These are phyloP conservation scores for Mormyrus proboscirostris DNA, from an alignment of 2,797 vertebrate genomes.

Conservation along the genomic window DNA sequence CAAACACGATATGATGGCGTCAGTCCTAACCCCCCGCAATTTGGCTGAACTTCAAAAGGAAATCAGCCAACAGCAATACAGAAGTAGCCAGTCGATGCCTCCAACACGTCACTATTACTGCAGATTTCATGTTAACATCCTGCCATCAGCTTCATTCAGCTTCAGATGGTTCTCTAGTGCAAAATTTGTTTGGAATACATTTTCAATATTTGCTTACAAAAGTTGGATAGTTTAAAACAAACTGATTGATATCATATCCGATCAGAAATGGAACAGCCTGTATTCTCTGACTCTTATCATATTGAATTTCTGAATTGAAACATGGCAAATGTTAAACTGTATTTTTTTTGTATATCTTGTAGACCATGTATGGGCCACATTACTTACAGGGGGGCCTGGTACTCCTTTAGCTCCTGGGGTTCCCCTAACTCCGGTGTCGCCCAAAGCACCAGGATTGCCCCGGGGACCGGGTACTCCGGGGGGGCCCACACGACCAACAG, in stretches of 20 bases:
- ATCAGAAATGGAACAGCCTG: neutral
- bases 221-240: neutral
- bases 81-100: neutral
- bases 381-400: conserved; percentile 58
- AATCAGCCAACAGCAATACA: neutral
- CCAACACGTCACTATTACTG: neutral
- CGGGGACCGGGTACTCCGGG: conserved; percentile 66
- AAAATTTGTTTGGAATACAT: neutral
- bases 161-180: neutral
- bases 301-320: neutral
- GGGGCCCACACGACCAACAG: conserved; percentile 52
- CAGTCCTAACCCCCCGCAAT: neutral
- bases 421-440: conserved; percentile 57
- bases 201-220: neutral
- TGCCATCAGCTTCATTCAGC: neutral
- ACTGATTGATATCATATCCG: neutral
- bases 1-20: neutral
- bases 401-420: conserved; percentile 56
- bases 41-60: neutral
- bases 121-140: too few species aligned
- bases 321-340: neutral
- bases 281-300: neutral
- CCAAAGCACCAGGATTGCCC: conserved; percentile 53
- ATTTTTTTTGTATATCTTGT: neutral
- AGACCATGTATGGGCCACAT: neutral